Evolutionary conservation across 2,888 invertebrate species (phyloP).

Genomic region (Protophormia terraenovae): DNA sequence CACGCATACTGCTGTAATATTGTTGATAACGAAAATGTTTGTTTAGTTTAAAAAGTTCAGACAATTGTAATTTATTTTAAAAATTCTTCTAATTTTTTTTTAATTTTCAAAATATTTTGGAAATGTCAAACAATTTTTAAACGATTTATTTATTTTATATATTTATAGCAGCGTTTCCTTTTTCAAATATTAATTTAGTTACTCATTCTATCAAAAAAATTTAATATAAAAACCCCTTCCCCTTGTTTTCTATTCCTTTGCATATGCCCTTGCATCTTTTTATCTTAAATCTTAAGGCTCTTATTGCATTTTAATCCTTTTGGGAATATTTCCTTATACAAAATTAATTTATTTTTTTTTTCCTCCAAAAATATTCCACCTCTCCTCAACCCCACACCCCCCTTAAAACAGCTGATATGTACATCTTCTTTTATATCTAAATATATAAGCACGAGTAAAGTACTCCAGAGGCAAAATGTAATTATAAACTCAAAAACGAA

Average conservation of each 20-base stretch:
- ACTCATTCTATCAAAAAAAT: background rate
- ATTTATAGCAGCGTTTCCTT: too few species aligned
- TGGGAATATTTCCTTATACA: conserved; percentile 47
- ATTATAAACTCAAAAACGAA: conserved; percentile 65
- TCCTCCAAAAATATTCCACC: background rate
- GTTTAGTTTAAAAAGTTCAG: conserved; percentile 4
- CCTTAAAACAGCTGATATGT: conserved; percentile 23
- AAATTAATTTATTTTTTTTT: conserved; percentile 58
- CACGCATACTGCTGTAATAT: background rate
- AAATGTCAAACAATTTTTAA: too few species aligned
- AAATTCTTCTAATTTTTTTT: background rate
- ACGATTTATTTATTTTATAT: too few species aligned
- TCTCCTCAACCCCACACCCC: background rate
- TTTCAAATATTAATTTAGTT: too few species aligned
- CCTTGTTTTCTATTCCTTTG: background rate
- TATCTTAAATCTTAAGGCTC: conserved; percentile 47
- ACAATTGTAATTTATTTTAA: background rate
- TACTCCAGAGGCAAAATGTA: conserved; percentile 69
- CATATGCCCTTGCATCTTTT: background rate
- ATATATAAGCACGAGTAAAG: conserved; percentile 46
- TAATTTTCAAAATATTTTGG: too few species aligned
- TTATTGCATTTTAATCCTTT: conserved; percentile 49
- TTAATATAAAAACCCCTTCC: background rate
- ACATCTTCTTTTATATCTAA: conserved; percentile 59
- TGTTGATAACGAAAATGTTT: conserved; percentile 25